Percentiles rank a stretch among this genome's conserved stretches.
Evolutionary conservation across 2,888 invertebrate genomes (phyloP).

Genomic region (Drosophila nigritarsus): DNA sequence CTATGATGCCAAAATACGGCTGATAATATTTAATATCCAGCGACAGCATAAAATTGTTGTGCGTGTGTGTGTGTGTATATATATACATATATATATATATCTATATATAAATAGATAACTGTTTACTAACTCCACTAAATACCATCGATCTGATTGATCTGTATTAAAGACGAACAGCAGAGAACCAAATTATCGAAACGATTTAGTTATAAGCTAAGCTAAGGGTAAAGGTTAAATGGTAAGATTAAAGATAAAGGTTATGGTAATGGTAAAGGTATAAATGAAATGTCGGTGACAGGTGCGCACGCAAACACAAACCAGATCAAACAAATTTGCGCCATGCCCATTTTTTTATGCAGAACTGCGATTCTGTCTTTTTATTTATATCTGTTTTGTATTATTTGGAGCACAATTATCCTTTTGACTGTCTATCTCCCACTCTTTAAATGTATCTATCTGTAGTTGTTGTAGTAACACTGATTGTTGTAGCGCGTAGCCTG

Average conservation of each 20-base stretch:
- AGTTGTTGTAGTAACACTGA: slow-evolving; percentile 37
- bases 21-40: neutral
- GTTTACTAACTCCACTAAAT: slow-evolving; percentile 74
- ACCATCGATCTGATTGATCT: slow-evolving; percentile 28
- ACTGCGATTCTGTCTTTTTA: slow-evolving; percentile 9
- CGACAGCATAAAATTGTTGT: neutral
- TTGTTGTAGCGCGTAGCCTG: slow-evolving; percentile 48
- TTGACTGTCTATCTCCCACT: slow-evolving; percentile 24
- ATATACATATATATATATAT: slow-evolving; percentile 8
- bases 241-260: slow-evolving; percentile 29
- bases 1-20: neutral
- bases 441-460: slow-evolving; percentile 32
- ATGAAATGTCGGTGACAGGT: slow-evolving; percentile 41
- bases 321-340: slow-evolving; percentile 21
- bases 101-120: slow-evolving; percentile 55
- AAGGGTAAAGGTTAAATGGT: slow-evolving; percentile 14
- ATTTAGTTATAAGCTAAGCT: neutral
- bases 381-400: slow-evolving; percentile 1
- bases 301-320: slow-evolving; percentile 32
- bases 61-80: slow-evolving; percentile 6
- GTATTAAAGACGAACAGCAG: slow-evolving; percentile 30
- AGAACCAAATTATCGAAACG: slow-evolving; percentile 9
- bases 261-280: slow-evolving; percentile 37
- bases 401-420: slow-evolving; percentile 38
- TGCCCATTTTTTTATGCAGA: slow-evolving; percentile 12